Evolutionary conservation across 2,113 vertebrate species (phyloP), one percentile per base, ranked within the genome.

Genomic region (Cathartes aura): DNA sequence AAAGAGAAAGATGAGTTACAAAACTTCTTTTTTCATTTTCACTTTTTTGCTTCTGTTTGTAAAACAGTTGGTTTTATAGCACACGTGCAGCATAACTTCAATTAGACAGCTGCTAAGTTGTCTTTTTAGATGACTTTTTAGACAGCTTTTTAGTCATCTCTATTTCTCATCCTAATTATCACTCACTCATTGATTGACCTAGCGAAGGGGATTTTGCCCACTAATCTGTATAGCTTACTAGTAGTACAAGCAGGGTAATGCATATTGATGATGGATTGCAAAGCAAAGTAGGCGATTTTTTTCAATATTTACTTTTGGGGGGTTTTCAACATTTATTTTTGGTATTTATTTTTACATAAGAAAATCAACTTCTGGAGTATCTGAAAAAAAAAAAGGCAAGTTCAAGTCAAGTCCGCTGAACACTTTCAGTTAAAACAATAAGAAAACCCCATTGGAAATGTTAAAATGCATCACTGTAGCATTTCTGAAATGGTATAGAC

Each of bases 11-110:
- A 48, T 67, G 40, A 66, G 45, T 86, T 82, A 60, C 24, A 90
- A 86, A 92, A 23, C 29, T 18, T 29, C 59, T 78, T 70, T 97
- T 94, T 97, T 96, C 74, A 43, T 97, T 98, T 97, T 96, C 93
- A 81, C 85, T 95, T 96, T 76, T 29, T 22, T 76, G 30, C 8
- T 56, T 56, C 14, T 53, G 19, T 89, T 80, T 85, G 15, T 64
- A 63, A 81, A 89, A 21, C 48, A 22, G n/a, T 82, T 86, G 27
- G 14, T 10, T 94, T 85, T 83, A 8, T 81, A 11, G 4, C 8
- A 45, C 11, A 19, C 23, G 21, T 36, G 48, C 4, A 13, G 18
- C 34, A 2, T 36, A 36, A 17, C 16, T 74, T 93, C 1, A 1
- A 5, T 47, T 36, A 60, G 53, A 14, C 36, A 84, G 50, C 18